These are phyloP conservation scores for Semotilus atromaculatus DNA, from an alignment of 2,797 vertebrate genomes.

Conservation along the genomic window DNA sequence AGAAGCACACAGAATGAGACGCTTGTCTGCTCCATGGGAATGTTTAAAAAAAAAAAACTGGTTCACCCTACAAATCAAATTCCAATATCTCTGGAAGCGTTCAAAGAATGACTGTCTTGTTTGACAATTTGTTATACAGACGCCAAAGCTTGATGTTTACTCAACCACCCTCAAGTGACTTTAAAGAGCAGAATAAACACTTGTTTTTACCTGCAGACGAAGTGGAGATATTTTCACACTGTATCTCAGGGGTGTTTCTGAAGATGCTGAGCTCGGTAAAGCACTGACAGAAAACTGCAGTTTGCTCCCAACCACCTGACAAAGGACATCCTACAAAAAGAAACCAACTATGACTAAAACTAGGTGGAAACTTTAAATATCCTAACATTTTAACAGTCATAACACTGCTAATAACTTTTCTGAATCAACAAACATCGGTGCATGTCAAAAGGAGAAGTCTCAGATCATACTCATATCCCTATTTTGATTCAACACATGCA, in stretches of 20 bases:
- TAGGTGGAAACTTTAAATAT: neutral
- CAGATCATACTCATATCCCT: neutral
- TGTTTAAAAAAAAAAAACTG: neutral
- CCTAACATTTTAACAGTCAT: neutral
- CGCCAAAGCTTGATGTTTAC: neutral
- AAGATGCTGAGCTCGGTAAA: conserved; percentile 30
- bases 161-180: neutral
- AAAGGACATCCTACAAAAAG: conserved; percentile 69
- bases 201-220: conserved; percentile 84
- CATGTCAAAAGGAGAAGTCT: neutral
- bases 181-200: neutral
- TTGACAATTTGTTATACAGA: conserved; percentile 20
- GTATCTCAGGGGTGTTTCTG: conserved; percentile 73
- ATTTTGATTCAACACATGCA: neutral
- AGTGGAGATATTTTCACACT: conserved; percentile 82
- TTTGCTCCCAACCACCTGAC: conserved; percentile 83
- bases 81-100: conserved; percentile 16
- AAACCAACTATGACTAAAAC: conserved; percentile 62
- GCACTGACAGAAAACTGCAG: conserved; percentile 81
- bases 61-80: neutral
- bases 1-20: conserved; percentile 2
- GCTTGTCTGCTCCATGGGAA: neutral
- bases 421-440: neutral
- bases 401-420: neutral
- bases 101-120: conserved; percentile 21